These are phyloP conservation scores for Lepus europaeus DNA, from an alignment of 2,113 vertebrate genomes.

Conservation along the genomic window DNA sequence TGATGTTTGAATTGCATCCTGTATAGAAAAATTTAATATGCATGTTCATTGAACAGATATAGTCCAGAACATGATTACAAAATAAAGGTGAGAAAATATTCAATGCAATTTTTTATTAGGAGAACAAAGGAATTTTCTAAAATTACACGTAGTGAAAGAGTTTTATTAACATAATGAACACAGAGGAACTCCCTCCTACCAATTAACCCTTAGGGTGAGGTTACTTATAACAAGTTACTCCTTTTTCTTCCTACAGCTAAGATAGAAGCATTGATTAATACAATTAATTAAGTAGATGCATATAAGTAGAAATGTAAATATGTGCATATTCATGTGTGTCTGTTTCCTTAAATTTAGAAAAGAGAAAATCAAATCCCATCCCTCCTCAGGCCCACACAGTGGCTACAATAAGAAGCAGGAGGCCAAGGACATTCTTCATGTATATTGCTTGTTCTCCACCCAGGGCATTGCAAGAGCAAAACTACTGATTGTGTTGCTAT, in stretches of 20 bases:
- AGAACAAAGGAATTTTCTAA: slow-evolving; percentile 47
- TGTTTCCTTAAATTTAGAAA: not conserved
- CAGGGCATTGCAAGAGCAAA: slow-evolving; percentile 57
- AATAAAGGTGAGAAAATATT: slow-evolving; percentile 41
- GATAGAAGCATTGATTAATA: slow-evolving; percentile 54
- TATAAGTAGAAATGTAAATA: not conserved
- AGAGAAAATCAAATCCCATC: not conserved
- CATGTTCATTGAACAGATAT: slow-evolving; percentile 8
- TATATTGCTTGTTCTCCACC: slow-evolving; percentile 20
- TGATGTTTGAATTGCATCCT: slow-evolving; percentile 35
- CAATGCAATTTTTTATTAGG: slow-evolving; percentile 56
- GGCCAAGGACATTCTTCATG: slow-evolving; percentile 50
- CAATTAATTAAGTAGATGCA: not conserved
- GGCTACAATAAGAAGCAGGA: not conserved
- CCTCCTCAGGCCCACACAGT: not conserved
- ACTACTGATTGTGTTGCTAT: slow-evolving; percentile 61
- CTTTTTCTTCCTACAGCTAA: not conserved
- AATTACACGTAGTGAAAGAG: not conserved
- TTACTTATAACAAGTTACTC: not conserved
- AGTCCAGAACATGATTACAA: not conserved
- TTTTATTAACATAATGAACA: slow-evolving; percentile 15
- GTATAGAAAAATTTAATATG: not conserved
- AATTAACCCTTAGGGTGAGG: slow-evolving; percentile 19
- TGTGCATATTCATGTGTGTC: not conserved
- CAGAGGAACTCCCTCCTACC: not conserved